Base-by-base conservation (phyloP, 2,888 invertebrate species). In the Pyrrhia umbra region DNA sequence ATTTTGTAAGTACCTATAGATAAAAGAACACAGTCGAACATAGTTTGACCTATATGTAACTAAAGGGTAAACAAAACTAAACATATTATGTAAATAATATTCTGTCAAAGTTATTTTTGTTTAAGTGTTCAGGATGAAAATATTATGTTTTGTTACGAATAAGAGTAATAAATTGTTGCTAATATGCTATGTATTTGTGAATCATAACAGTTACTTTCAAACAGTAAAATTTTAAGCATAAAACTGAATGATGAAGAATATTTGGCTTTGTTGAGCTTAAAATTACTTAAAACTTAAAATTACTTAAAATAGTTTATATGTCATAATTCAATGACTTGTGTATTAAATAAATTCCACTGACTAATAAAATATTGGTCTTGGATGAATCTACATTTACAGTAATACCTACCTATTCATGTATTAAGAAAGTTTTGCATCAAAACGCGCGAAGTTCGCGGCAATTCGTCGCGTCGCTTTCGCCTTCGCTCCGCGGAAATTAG, bases 51-150 rank as follows among this genome's bases (percentile, higher is more conserved):
- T 52, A 40, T 13, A 18, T 51, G 6, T 15, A 0, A 45, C 25
- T 40, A 39, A 34, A 45, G 39, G 40, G 64, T 30, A 37, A 39
- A 46, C 21, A 13, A 51, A 64, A 57, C 59, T 54, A 50, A 60
- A 70, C 40, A 23, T 18, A 64, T 64, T 69, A 63, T 57, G 76
- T 50, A 70, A 50, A 73, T 75, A 16, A 34, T 43, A 40, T 56
- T 56, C 23, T 30, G 52, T 57, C 23, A 47, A 68, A 56, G 47
- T 52, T 51, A 47, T 45, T 58, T 25, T 34, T 43, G 6, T 34
- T 20, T 21, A 52, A 45, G 23, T 68, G 45, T 30, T 45, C 13
- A 42, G 39, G 59, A 30, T 16, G 2, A 42, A 9, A 34, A 15
- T 10, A 16, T 30, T 42, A 45, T 23, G n/a, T n/a, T 23, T 54